Conservation (phyloP, 2,888 invertebrate species). For the Trachelus troglodyta region DNA sequence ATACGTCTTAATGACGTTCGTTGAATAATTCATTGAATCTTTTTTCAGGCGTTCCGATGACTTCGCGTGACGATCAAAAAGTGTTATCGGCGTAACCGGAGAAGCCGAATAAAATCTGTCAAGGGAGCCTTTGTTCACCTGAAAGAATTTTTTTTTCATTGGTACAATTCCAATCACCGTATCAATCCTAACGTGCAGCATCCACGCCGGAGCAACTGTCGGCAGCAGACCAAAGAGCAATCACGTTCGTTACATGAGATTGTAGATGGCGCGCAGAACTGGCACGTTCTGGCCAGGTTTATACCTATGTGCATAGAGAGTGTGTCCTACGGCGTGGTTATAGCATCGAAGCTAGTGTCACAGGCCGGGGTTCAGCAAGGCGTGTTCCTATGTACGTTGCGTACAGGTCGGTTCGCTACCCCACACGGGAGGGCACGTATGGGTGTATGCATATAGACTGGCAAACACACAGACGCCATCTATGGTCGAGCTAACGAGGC, state of each 20-base stretch:
- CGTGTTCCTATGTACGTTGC: neutral
- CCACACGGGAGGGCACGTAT: neutral
- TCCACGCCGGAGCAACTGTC: neutral
- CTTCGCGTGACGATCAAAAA: neutral
- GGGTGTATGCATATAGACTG: neutral
- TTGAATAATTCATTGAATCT: neutral
- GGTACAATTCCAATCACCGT: neutral
- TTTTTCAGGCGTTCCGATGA: neutral
- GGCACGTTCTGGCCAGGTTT: neutral
- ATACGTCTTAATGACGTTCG: neutral
- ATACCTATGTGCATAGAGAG: neutral
- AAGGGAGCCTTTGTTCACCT: neutral
- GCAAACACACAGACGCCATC: neutral
- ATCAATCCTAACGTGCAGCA: neutral
- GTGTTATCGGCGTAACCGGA: neutral
- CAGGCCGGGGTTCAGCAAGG: neutral
- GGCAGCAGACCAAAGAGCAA: neutral
- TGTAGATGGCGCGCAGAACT: neutral
- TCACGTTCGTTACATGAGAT: neutral
- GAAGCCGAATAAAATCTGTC: neutral
- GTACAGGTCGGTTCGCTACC: neutral
- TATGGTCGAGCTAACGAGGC: slow-evolving; percentile 1
- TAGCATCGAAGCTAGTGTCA: neutral
- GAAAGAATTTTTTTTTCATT: neutral
- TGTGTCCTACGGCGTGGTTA: neutral